Evolutionary conservation across 2,888 invertebrate genomes (phyloP), one percentile per base, ranked within the genome.

Genomic region (Thyatira batis): DNA sequence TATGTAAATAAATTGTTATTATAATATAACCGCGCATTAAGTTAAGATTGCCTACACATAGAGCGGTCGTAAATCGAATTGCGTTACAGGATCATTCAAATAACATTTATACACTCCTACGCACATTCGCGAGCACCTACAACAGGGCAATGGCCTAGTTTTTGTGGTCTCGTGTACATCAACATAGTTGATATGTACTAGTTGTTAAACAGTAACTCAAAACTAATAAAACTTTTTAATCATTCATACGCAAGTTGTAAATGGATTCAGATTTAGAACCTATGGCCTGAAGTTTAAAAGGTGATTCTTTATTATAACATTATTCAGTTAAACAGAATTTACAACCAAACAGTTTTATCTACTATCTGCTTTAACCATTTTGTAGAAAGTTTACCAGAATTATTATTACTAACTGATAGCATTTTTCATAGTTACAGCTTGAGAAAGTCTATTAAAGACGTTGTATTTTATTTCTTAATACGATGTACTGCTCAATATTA

Each of bases 141-240:
- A 50, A 49, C 61, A 56, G 77, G 74, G 63, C 79, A 69, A 65
- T 75, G 78, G 69, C 79, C 73, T 58, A 74, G 66, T 78, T 82
- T 76, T 76, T 78, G 69, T 63, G 66, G 33, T 52, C 62, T 60
- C 62, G 63, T 63, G 55, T 67, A 61, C 64, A 70, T 72, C 73
- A 71, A 55, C 17, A 17, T 20, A 27, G 27, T 25, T 28, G 4
- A 27, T 17, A 27, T 27, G 8, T 27, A 27, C 4, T 48, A 13
- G 11, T 6, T 28, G n/a, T 48, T 9, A 13, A 25, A 25, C 27
- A 48, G 27, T 48, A 17, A 39, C 39, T 17, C 6, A 6, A 23
- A 4, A 4, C 23, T 17, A 39, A 39, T 0, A 39, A 0, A 5
- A 30, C 11, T 11, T 10, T 30, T 9, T 30, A 30, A n/a, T n/a